Conservation (phyloP, 2,113 vertebrate genomes). For the Psittacara wagleri region DNA sequence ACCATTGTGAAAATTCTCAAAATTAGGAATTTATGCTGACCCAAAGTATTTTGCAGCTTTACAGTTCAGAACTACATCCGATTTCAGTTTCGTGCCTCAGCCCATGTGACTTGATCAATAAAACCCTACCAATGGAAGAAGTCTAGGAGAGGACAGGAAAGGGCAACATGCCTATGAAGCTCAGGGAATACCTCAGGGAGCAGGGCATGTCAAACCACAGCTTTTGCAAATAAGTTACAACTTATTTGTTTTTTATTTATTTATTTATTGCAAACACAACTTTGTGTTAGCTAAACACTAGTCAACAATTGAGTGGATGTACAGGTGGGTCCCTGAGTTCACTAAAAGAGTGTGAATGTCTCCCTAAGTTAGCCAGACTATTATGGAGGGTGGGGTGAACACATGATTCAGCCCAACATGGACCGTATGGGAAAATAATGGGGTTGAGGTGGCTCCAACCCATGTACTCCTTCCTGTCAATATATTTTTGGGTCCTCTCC, state of each 20-base stretch:
- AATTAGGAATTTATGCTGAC: neutral
- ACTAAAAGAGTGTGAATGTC: neutral
- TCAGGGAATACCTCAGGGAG: neutral
- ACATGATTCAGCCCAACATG: neutral
- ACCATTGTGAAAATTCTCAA: neutral
- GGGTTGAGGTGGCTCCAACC: neutral
- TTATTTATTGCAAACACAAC: neutral
- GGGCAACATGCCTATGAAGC: rapidly evolving
- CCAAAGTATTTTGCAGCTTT: neutral
- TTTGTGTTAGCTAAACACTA: neutral
- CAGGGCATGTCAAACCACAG: neutral
- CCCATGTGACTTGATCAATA: neutral
- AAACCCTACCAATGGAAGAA: neutral
- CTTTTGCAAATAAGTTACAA: neutral
- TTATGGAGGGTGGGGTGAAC: neutral
- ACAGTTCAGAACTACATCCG: neutral
- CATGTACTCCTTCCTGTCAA: neutral
- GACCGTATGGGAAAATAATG: neutral
- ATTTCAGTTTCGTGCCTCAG: neutral
- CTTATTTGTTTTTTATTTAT: neutral
- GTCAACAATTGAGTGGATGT: neutral
- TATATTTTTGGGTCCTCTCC: neutral
- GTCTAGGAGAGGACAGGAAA: neutral
- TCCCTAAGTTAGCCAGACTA: neutral
- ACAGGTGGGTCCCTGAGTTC: neutral